Base-by-base conservation (phyloP, 2,797 vertebrate species). In the Sebastes umbrosus region DNA sequence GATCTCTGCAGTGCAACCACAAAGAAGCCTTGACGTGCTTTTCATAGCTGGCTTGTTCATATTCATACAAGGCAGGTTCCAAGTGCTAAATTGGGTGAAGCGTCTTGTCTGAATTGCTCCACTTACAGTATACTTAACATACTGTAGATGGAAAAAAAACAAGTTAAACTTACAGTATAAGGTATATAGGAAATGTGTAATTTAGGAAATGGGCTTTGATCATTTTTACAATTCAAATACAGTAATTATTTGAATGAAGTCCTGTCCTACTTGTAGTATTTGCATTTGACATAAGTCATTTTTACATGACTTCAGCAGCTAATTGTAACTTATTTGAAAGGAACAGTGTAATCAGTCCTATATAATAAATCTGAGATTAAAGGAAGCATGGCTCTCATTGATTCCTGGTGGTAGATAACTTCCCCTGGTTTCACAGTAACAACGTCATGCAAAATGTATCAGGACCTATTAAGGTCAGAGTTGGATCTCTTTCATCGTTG, bases 1-100 rank as follows among this genome's bases (percentile, higher is more conserved):
- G 95, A 94, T 93, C 95, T 96, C 94, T 46, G 65, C 94, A 91
- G 94, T 95, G 95, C 92, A 95, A 95, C 95, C 89, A 93, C 93
- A 92, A 95, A 94, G 93, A 95, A 94, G 95, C 96, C 95, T 94
- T 97, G 97, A 97, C 95, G 91, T 92, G 94, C 95, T 95, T 96
- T 96, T 96, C 96, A 96, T 95, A 69, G 64, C 72, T 29, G 79
- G 70, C 91, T 85, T 92, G 90, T 92, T 92, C 91, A 13, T 43
- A 31, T 46, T 55, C 97, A 96, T 96, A 97, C 96, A 96, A 96
- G 97, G 94, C 96, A 95, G 94, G 96, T 96, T 92, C 95, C 95
- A 94, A 94, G 95, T 95, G 96, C 95, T 97, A 97, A 97, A 97
- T 97, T 97, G 96, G 96, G 96, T 94, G 95, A 96, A 94, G 94